phyloP scores from a whole-genome alignment of 2,888 invertebrate species.

The Crocallis elinguaria region DNA sequence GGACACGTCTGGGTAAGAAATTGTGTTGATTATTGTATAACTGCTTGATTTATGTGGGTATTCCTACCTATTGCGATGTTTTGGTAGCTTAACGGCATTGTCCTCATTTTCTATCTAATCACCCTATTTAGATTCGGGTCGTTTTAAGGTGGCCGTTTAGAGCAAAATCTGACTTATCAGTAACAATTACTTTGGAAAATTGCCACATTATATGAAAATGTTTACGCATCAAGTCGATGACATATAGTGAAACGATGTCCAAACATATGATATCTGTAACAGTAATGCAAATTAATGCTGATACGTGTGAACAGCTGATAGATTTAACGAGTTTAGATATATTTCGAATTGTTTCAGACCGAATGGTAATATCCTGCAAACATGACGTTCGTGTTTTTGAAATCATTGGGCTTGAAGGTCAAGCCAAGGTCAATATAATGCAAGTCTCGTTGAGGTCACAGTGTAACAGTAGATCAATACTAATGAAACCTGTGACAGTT shows the following conservation, averaged over 20 bases:
- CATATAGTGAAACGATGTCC: no score
- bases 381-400: no score
- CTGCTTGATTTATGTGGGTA: conserved; percentile 10
- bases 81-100: not conserved
- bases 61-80: not conserved
- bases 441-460: not conserved
- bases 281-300: no score
- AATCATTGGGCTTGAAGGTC: no score
- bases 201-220: no score
- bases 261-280: no score
- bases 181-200: no score
- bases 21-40: conserved; percentile 10
- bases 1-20: conserved; percentile 7
- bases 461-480: not conserved
- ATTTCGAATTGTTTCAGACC: no score
- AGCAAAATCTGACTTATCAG: not conserved
- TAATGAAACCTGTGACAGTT: conserved; percentile 12
- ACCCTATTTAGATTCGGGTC: not conserved
- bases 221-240: no score
- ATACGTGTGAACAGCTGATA: no score
- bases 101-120: not conserved
- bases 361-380: no score
- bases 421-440: not conserved
- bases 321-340: no score
- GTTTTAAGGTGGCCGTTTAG: not conserved